Conservation (phyloP, 2,888 invertebrate genomes). For the Trissoscelio sp. region DNA sequence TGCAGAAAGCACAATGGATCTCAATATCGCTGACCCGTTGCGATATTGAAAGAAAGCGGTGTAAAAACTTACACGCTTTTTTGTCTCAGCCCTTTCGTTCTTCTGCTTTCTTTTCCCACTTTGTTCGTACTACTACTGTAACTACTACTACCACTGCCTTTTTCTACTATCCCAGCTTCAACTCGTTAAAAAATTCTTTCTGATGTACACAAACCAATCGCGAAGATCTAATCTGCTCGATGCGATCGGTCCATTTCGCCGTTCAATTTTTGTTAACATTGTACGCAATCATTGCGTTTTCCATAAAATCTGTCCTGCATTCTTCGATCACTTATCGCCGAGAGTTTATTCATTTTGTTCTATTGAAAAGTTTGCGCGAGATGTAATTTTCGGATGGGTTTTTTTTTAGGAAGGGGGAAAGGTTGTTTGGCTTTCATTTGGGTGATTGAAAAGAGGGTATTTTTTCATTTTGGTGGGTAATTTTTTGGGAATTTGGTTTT, state of each 20-base stretch:
- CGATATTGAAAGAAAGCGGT: constrained; percentile 63
- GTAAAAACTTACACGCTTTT: constrained; percentile 55
- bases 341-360: constrained; percentile 4
- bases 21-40: constrained; percentile 67
- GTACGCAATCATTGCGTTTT: neutral
- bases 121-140: no score
- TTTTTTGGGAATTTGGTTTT: no score
- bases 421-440: no score
- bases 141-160: no score
- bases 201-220: constrained; percentile 14
- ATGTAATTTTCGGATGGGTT: no score
- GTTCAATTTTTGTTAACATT: constrained; percentile 24
- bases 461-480: no score
- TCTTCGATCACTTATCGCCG: neutral
- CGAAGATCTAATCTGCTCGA: constrained; percentile 6
- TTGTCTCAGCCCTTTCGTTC: constrained; percentile 50
- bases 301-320: neutral
- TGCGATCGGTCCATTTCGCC: constrained; percentile 13
- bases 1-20: constrained; percentile 60
- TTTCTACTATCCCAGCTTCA: constrained; percentile 10
- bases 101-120: neutral
- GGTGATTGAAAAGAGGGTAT: no score
- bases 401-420: no score
- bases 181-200: constrained; percentile 43
- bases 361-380: no score